Evolutionary conservation across 2,888 invertebrate species (phyloP).

Genomic region (Bruchidius siliquastri): DNA sequence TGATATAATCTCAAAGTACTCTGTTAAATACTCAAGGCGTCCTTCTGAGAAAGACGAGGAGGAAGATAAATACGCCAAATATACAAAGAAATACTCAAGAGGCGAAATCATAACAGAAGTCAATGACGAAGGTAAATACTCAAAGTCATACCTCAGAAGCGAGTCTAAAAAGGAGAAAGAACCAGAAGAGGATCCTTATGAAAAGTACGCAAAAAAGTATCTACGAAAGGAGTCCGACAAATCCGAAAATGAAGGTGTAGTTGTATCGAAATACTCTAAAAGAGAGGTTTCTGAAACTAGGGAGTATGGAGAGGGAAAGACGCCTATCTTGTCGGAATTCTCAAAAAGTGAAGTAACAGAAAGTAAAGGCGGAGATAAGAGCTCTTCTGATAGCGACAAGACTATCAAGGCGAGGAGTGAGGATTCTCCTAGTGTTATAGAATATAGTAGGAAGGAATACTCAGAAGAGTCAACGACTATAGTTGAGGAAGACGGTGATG

Average conservation of each 20-base stretch:
- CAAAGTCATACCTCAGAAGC: slow-evolving; percentile 26
- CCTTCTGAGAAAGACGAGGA: slow-evolving; percentile 32
- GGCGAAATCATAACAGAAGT: slow-evolving; percentile 25
- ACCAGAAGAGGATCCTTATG: slow-evolving; percentile 32
- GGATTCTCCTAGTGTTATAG: neutral
- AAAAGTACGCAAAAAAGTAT: slow-evolving; percentile 32
- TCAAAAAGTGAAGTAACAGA: neutral
- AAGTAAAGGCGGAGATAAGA: neutral
- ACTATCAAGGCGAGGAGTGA: neutral
- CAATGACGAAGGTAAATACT: slow-evolving; percentile 26
- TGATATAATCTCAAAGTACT: slow-evolving; percentile 30
- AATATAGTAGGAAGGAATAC: neutral
- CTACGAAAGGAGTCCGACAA: slow-evolving; percentile 27
- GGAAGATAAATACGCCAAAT: slow-evolving; percentile 36
- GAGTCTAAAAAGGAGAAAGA: slow-evolving; percentile 24
- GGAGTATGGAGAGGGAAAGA: neutral
- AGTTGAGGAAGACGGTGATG: neutral
- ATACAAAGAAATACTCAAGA: slow-evolving; percentile 34
- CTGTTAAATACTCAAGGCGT: slow-evolving; percentile 27
- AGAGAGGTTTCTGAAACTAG: neutral
- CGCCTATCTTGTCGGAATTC: neutral
- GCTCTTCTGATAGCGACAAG: neutral
- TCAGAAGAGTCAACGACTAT: neutral
- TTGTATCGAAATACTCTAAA: neutral
- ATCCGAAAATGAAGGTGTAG: slow-evolving; percentile 9